These are phyloP conservation scores for Magallana nippona DNA, from an alignment of 2,888 invertebrate species.

Conservation along the genomic window DNA sequence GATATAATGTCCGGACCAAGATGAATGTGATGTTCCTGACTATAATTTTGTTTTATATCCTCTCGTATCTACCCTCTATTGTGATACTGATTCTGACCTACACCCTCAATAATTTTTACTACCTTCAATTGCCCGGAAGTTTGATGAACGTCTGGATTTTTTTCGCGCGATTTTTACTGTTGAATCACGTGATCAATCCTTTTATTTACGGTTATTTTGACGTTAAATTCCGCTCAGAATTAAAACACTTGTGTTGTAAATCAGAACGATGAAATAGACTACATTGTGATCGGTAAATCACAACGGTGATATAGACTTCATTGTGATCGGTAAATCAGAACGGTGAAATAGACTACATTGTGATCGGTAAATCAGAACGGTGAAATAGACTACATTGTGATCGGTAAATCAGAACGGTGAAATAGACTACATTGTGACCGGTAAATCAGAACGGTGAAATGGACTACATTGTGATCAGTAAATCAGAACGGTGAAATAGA, in stretches of 20 bases:
- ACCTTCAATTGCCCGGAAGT: slow-evolving; percentile 17
- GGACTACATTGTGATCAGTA: background rate
- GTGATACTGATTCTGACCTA: slow-evolving; percentile 26
- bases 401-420: background rate
- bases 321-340: background rate
- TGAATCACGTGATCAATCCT: slow-evolving; percentile 46
- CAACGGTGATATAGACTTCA: too few species aligned
- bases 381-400: too few species aligned
- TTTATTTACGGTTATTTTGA: slow-evolving; percentile 47
- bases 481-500: too few species aligned
- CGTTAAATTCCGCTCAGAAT: slow-evolving; percentile 32
- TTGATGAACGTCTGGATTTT: slow-evolving; percentile 35
- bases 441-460: background rate
- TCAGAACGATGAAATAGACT: too few species aligned
- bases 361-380: background rate
- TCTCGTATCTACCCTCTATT: slow-evolving; percentile 36
- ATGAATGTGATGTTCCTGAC: slow-evolving; percentile 39
- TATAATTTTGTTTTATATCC: slow-evolving; percentile 33
- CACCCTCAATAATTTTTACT: slow-evolving; percentile 9
- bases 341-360: too few species aligned
- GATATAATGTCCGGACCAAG: slow-evolving; percentile 34
- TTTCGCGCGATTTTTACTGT: slow-evolving; percentile 36
- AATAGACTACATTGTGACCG: too few species aligned
- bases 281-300: too few species aligned
- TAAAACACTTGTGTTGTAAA: background rate